Conservation (phyloP, 2,888 invertebrate species). For the Conistra vaccinii region DNA sequence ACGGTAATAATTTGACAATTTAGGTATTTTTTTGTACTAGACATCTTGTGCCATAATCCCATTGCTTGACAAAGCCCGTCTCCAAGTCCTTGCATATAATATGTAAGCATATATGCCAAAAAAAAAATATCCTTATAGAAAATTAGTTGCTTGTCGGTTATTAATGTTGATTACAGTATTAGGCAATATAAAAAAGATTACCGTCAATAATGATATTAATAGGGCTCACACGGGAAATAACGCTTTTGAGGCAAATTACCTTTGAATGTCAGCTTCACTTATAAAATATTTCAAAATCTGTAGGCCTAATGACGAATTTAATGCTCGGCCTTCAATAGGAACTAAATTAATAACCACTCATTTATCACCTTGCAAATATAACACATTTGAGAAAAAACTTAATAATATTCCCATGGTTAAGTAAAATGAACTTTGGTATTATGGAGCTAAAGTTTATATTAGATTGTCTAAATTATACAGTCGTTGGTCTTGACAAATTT, state of each 20-base stretch:
- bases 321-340: conserved; percentile 41
- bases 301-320: conserved; percentile 55
- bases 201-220: conserved; percentile 33
- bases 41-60: too few relatives aligned
- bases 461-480: conserved; percentile 47
- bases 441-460: conserved; percentile 55
- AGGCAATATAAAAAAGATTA: conserved; percentile 26
- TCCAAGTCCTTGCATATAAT: too few relatives aligned
- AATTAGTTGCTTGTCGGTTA: not conserved
- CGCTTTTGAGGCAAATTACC: conserved; percentile 29
- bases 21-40: too few relatives aligned
- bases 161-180: conserved; percentile 27
- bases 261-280: conserved; percentile 49
- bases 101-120: too few relatives aligned
- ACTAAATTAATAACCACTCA: conserved; percentile 61
- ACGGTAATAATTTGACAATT: too few relatives aligned
- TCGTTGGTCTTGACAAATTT: conserved; percentile 76
- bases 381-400: conserved; percentile 44
- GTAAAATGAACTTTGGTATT: conserved; percentile 50
- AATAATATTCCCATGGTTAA: conserved; percentile 34
- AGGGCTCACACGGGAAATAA: conserved; percentile 44
- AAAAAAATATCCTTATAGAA: too few relatives aligned
- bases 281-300: conserved; percentile 53
- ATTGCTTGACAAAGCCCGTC: too few relatives aligned
- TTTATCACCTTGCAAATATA: conserved; percentile 60